Evolutionary conservation across 2,113 vertebrate species (phyloP).

Genomic region (Callipepla squamata): DNA sequence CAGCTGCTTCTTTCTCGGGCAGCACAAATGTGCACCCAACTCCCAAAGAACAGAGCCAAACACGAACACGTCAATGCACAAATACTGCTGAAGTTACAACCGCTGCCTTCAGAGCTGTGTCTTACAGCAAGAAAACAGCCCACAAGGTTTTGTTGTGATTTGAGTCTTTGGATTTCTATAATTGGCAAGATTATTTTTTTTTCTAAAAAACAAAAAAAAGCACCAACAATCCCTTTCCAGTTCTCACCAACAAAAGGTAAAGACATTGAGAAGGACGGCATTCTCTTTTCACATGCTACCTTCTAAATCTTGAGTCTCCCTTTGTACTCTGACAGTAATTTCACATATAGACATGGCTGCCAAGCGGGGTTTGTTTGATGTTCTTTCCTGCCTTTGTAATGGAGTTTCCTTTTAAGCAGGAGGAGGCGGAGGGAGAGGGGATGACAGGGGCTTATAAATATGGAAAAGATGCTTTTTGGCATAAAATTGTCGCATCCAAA

Average conservation of each 20-base stretch:
- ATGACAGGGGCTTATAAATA: conserved; percentile 73
- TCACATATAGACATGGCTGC: conserved; percentile 71
- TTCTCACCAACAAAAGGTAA: conserved; percentile 62
- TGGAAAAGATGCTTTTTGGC: conserved; percentile 72
- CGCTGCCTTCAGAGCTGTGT: not conserved
- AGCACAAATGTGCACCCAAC: not conserved
- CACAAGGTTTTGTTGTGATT: not conserved
- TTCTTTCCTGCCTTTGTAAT: conserved; percentile 86
- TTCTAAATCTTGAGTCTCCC: conserved; percentile 74
- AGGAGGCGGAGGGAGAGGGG: conserved; percentile 55
- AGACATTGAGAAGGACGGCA: conserved; percentile 40
- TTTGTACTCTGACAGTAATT: conserved; percentile 81
- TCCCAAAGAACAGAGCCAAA: not conserved
- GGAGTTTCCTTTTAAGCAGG: conserved; percentile 76
- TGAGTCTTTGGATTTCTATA: conserved; percentile 16
- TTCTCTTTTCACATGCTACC: conserved; percentile 43
- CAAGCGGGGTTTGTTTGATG: conserved; percentile 78
- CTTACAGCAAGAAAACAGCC: not conserved
- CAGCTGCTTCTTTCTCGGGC: accelerated
- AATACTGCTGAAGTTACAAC: not conserved
- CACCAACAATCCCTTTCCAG: not conserved
- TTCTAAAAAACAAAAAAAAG: not conserved
- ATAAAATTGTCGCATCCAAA: conserved; percentile 35
- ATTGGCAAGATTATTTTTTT: not conserved
- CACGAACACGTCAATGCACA: accelerated